Evolutionary conservation across 1,140 invertebrate genomes (phyloP).

Genomic region (Zaprionus lachaisei): DNA sequence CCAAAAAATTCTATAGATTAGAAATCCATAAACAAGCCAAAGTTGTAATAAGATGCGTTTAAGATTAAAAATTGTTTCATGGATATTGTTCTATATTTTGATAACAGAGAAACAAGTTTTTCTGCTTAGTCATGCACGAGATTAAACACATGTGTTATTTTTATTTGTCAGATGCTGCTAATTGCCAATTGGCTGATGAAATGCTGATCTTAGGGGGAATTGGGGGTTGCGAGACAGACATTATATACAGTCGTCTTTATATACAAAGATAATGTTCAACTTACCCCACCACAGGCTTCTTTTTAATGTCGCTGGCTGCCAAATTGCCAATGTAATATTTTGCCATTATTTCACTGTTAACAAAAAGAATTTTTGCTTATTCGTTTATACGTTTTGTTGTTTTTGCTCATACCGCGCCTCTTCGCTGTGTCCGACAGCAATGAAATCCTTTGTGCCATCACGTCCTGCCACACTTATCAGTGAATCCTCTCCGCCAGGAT

Average conservation of each 20-base stretch:
- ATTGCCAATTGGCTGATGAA: not conserved
- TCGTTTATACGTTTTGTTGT: too few species aligned
- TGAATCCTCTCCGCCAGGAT: slow-evolving; percentile 94
- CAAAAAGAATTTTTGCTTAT: not conserved
- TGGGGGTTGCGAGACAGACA: not conserved
- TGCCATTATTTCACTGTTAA: slow-evolving; percentile 91
- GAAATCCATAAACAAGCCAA: too few species aligned
- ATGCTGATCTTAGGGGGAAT: not conserved
- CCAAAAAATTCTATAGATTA: too few species aligned
- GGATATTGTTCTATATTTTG: not conserved
- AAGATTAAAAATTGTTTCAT: not conserved
- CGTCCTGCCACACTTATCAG: slow-evolving; percentile 91
- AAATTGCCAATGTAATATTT: slow-evolving; percentile 94
- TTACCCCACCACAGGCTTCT: slow-evolving; percentile 64
- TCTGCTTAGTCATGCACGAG: slow-evolving; percentile 2
- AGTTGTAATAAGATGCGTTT: not conserved
- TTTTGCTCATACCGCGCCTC: slow-evolving; percentile 88
- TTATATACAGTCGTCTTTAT: not conserved
- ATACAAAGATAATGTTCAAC: not conserved
- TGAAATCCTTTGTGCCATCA: slow-evolving; percentile 92
- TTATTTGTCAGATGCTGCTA: not conserved
- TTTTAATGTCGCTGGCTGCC: slow-evolving; percentile 73
- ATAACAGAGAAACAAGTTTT: slow-evolving; percentile 1
- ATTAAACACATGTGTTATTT: not conserved
- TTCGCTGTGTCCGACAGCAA: slow-evolving; percentile 94